Evolutionary conservation across 2,113 vertebrate genomes (phyloP).

Genomic region (Crotalus helleri): DNA sequence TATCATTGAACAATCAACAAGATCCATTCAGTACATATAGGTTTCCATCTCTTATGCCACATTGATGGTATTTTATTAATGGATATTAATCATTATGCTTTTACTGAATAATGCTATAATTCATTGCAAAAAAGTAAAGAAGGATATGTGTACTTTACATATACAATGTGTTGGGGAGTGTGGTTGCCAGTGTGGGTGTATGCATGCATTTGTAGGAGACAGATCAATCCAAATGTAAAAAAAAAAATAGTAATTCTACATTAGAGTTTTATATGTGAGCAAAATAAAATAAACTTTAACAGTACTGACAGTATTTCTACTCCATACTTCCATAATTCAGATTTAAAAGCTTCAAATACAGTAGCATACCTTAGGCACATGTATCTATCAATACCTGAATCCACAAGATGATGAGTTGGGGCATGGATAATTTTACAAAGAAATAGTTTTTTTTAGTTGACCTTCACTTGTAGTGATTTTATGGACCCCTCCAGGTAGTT

Average conservation of each 20-base stretch:
- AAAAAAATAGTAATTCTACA: background rate
- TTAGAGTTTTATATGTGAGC: background rate
- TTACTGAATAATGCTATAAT: background rate
- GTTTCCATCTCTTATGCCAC: background rate
- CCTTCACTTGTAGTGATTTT: background rate
- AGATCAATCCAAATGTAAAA: background rate
- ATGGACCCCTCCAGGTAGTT: background rate
- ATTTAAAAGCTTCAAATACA: background rate
- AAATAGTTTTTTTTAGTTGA: background rate
- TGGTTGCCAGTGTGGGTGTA: background rate
- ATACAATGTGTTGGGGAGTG: background rate
- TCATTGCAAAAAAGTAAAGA: background rate
- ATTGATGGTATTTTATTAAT: background rate
- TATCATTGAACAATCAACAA: background rate
- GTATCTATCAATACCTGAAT: background rate
- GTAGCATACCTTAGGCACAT: background rate
- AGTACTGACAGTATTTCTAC: background rate
- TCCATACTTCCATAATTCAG: background rate
- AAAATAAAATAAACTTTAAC: background rate
- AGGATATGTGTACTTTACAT: background rate
- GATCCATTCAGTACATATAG: background rate
- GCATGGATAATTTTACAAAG: background rate
- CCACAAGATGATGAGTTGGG: background rate
- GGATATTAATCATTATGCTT: background rate
- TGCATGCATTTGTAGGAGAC: background rate